Base-by-base conservation (phyloP, 2,113 vertebrate genomes). In the Podarcis cretensis region DNA sequence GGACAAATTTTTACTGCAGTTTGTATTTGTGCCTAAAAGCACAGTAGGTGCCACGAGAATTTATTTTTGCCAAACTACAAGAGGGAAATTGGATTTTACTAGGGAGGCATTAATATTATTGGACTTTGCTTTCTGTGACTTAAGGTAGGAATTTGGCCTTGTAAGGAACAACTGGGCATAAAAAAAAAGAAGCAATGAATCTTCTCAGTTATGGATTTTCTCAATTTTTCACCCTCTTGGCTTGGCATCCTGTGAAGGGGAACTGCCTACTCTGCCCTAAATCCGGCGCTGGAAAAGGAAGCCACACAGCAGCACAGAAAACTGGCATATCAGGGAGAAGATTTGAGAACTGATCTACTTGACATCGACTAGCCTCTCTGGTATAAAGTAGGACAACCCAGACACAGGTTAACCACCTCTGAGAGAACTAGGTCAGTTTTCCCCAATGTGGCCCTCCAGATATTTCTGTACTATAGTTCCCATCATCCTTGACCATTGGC, bases 41-140 rank as follows among this genome's bases (percentile, higher is more conserved):
- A 16, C 66, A 68, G 9, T 5, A 88, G 75, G 25, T 1, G 0
- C 48, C 0, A 0, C 2, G 40, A 40, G 80, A 78, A 16, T 4
- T 81, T 79, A 63, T 63, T 14, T 63, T 20, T 81, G 77, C 74
- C 0, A 0, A 4, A 40, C 35, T 48, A 69, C 75, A 12, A 1
- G 1, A 32, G 18, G 4, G 76, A 2, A 25, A 63, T 48, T 68
- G 32, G 12, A 66, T 74, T 76, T 93, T 82, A 68, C 86, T 43
- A 57, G 74, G 32, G 69, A 83, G 37, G 25, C n/a, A 16, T 40
- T 81, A 32, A 63, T 81, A 7, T 21, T 23, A 30, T n/a, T 74
- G 48, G 23, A 84, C 12, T 35, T 85, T 75, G 14, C 35, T 76
- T 37, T 63, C 35, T 25, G 57, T 32, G 20, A 75, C 12, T 59